These are phyloP conservation scores for Ectemnius continuus DNA, from an alignment of 2,888 invertebrate species.

Conservation along the genomic window DNA sequence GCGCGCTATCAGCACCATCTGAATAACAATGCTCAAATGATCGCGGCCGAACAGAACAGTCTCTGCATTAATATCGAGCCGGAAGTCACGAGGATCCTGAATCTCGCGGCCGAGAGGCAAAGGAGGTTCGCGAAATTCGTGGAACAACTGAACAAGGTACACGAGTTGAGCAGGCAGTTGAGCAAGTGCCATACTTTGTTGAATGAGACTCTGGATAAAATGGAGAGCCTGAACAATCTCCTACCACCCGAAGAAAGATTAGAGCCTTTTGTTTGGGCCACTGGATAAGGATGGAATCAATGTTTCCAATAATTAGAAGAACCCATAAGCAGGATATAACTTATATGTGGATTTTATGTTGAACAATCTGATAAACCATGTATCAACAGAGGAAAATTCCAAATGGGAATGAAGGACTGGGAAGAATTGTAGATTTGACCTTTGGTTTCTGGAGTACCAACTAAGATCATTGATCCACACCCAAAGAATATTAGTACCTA, in stretches of 20 bases:
- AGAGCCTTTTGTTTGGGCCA: constrained; percentile 94
- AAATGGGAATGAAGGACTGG: too few relatives aligned
- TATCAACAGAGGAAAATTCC: too few relatives aligned
- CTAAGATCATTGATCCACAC: constrained; percentile 7
- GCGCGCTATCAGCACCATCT: constrained; percentile 91
- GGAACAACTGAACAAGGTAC: constrained; percentile 90
- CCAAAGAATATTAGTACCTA: constrained; percentile 23
- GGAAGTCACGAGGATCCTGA: constrained; percentile 85
- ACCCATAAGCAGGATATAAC: too few relatives aligned
- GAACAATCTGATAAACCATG: too few relatives aligned
- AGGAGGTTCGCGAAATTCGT: constrained; percentile 91
- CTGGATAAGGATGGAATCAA: constrained; percentile 78
- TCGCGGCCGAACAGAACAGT: constrained; percentile 88
- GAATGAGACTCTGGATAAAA: constrained; percentile 90
- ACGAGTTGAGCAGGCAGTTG: constrained; percentile 90
- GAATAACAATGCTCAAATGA: constrained; percentile 88
- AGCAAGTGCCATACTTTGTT: constrained; percentile 89
- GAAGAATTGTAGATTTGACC: not conserved
- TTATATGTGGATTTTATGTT: too few relatives aligned
- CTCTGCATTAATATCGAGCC: constrained; percentile 87
- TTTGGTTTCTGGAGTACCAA: not conserved
- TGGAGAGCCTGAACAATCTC: constrained; percentile 90
- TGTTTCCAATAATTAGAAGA: too few relatives aligned
- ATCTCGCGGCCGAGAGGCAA: constrained; percentile 88
- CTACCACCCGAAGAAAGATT: constrained; percentile 90